phyloP scores from a whole-genome alignment of 2,797 vertebrate species.

The Semotilus atromaculatus region DNA sequence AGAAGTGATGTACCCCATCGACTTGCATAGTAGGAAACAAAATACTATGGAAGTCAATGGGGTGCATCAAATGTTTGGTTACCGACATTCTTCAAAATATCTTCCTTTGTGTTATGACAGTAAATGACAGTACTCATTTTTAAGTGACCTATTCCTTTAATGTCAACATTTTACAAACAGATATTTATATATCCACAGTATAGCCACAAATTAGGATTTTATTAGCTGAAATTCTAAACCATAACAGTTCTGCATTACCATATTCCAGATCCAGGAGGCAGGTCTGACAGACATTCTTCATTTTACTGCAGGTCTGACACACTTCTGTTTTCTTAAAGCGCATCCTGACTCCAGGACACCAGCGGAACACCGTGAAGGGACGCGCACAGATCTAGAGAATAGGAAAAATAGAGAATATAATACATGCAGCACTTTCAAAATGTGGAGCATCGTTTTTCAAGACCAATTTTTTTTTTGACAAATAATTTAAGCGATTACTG shows the following conservation, averaged over 20 bases:
- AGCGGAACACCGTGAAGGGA: constrained; percentile 97
- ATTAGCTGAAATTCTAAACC: too few relatives aligned
- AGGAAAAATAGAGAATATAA: background rate
- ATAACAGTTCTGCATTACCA: constrained; percentile 76
- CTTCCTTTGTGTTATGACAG: too few relatives aligned
- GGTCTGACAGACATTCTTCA: constrained; percentile 99
- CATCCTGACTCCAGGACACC: constrained; percentile 97
- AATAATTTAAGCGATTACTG: background rate
- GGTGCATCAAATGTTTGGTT: too few relatives aligned
- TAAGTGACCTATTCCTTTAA: too few relatives aligned
- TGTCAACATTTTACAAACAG: background rate
- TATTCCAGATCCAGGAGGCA: constrained; percentile 96
- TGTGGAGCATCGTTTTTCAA: background rate
- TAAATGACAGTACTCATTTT: too few relatives aligned
- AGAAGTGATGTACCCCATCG: too few relatives aligned
- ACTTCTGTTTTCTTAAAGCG: constrained; percentile 99
- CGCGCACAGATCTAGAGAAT: constrained; percentile 91
- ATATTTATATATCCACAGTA: background rate
- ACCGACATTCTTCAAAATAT: too few relatives aligned
- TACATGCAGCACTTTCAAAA: background rate
- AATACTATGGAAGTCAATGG: too few relatives aligned
- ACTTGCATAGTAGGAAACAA: too few relatives aligned
- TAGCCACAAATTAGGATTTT: background rate
- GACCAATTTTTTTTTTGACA: background rate
- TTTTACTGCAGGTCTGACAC: constrained; percentile 98